phyloP scores from a whole-genome alignment of 2,113 vertebrate species.

The Syngnathus scovelli region DNA sequence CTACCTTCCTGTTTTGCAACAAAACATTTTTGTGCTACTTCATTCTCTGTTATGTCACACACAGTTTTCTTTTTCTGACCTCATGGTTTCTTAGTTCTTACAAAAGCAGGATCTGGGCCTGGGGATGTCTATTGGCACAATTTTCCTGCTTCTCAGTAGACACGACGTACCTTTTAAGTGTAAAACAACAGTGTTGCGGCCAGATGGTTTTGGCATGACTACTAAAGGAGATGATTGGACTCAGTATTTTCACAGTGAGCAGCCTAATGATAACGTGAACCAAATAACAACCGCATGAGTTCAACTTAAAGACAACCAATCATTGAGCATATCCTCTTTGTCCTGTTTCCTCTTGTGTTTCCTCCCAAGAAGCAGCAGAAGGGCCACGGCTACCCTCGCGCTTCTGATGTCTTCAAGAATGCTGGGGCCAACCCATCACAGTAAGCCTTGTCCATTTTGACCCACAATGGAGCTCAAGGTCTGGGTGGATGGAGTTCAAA shows the following conservation, averaged over 20 bases:
- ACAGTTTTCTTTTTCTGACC: conserved; percentile 30
- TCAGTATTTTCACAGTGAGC: conserved; percentile 20
- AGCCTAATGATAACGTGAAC: background rate
- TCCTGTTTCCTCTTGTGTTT: conserved; percentile 45
- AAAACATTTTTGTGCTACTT: conserved; percentile 15
- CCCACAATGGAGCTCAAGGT: conserved; percentile 96
- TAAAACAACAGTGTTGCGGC: conserved; percentile 47
- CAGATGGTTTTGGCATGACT: conserved; percentile 55
- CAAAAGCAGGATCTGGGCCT: conserved; percentile 60
- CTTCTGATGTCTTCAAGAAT: conserved; percentile 54
- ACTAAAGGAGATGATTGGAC: conserved; percentile 16
- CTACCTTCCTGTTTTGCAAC: conserved; percentile 7
- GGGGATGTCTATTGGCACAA: conserved; percentile 42
- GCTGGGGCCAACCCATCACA: conserved; percentile 45
- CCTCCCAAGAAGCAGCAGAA: conserved; percentile 42
- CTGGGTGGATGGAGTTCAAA: conserved; percentile 97
- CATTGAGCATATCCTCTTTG: conserved; percentile 48
- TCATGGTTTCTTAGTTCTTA: conserved; percentile 35
- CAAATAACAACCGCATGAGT: conserved; percentile 5
- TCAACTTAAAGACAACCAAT: background rate
- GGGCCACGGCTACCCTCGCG: conserved; percentile 35
- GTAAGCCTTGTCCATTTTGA: conserved; percentile 50
- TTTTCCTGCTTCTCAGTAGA: conserved; percentile 52
- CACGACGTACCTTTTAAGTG: conserved; percentile 53
- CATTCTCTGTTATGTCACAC: conserved; percentile 13